Evolutionary conservation across 2,888 invertebrate species (phyloP), one percentile per base, ranked within the genome.

Genomic region (Clusia tigrina): DNA sequence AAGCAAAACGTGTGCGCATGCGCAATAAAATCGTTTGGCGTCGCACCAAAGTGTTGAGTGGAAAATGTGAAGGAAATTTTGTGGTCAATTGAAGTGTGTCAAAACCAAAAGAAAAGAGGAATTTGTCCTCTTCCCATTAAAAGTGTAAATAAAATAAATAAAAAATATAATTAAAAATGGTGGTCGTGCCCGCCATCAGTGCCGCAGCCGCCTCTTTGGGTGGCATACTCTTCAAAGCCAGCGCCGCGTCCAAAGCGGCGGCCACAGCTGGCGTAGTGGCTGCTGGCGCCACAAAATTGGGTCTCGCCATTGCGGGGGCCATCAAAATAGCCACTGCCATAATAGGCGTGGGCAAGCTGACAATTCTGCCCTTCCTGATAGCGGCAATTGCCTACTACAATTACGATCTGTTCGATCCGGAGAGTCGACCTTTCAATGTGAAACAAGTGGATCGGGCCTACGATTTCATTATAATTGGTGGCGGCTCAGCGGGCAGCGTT

Each of bases 341-440:
- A 2, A 87, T 90, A 24, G 92, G 92, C 2, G 85, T 90, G 23
- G 89, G 91, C 71, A 92, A 92, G 77, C 83, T 92, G 9, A 86
- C 90, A 1, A 89, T 93, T 74, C 84, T 94, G 60, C 94, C 94
- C 0, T 86, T 90, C 42, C 86, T 94, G 76, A 84, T 94, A 65
- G 92, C 90, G 1, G 87, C 91, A 0, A 85, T 94, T 73, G 91
- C 92, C 0, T 94, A 92, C 77, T 94, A 91, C 82, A 91, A 93
- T 83, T 94, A 94, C 81, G 94, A 94, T 73, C 85, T 92, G 2
- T 89, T 93, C 74, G 94, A 94, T 81, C 94, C 94, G 0, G 94
- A 94, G 82, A 92, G 90, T 81, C 86, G 91, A 57, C 92, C 93
- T 0, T 90, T 91, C 66, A 90, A 89, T 78, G 87, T 89, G 64